Evolutionary conservation across 2,113 vertebrate genomes (phyloP).

Genomic region (Setophaga kirtlandii): DNA sequence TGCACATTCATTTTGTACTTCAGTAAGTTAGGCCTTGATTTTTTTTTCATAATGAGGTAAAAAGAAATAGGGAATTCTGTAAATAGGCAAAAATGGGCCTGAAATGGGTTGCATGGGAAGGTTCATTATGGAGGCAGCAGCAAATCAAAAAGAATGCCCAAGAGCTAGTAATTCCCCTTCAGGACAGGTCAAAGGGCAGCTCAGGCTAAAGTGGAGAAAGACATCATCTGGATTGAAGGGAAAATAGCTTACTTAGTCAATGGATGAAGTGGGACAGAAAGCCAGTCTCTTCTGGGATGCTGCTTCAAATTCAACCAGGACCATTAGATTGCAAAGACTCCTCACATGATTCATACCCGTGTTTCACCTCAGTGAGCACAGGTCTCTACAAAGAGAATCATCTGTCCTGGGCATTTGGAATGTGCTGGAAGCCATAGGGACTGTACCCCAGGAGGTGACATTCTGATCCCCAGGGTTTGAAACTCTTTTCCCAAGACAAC

Average conservation of each 20-base stretch:
- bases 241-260: not conserved
- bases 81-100: not conserved
- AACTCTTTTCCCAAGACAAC: not conserved
- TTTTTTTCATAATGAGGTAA: not conserved
- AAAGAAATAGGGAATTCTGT: not conserved
- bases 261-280: not conserved
- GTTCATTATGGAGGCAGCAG: not conserved
- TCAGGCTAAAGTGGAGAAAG: not conserved
- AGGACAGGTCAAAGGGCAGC: not conserved
- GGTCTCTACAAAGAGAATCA: not conserved
- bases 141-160: not conserved
- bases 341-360: not conserved
- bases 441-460: not conserved
- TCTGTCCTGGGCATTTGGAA: not conserved
- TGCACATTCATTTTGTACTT: not conserved
- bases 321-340: not conserved
- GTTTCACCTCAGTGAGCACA: not conserved
- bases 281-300: not conserved
- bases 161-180: not conserved
- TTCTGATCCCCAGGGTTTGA: not conserved
- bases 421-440: not conserved
- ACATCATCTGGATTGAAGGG: not conserved
- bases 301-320: not conserved
- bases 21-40: not conserved
- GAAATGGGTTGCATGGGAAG: not conserved